Conservation (phyloP, 2,113 vertebrate species). For the Labrus mixtus region DNA sequence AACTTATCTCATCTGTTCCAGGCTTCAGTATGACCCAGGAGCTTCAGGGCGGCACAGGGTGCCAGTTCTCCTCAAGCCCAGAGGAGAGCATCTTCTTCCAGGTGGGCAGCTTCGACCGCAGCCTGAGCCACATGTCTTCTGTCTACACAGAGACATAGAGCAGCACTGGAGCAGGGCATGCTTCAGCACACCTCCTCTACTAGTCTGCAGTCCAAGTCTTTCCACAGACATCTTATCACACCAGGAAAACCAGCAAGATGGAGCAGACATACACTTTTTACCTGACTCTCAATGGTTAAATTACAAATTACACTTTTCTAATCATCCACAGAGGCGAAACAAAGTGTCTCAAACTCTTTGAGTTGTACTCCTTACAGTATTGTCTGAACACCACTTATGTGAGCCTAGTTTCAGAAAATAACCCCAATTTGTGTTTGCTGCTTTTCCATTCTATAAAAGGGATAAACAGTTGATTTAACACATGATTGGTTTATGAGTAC, state of each 20-base stretch:
- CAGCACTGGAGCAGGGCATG: constrained; percentile 27
- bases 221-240: constrained; percentile 10
- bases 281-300: background rate
- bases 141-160: constrained; percentile 95
- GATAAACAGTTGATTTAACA: background rate
- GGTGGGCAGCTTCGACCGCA: constrained; percentile 92
- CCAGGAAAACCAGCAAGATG: background rate
- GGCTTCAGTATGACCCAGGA: constrained; percentile 90
- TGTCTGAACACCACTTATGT: background rate
- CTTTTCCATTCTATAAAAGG: background rate
- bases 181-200: constrained; percentile 32
- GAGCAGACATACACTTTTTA: background rate
- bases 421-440: no score
- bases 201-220: constrained; percentile 7
- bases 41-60: constrained; percentile 84
- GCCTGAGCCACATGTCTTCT: constrained; percentile 93
- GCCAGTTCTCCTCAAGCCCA: constrained; percentile 84
- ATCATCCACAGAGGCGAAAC: no score
- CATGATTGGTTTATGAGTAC: background rate
- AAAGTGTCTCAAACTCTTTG: no score
- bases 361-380: background rate
- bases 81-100: constrained; percentile 95
- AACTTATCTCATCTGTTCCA: constrained; percentile 65
- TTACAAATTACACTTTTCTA: background rate
- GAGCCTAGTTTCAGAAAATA: no score